These are phyloP conservation scores for Erebia palarica DNA, from an alignment of 2,888 invertebrate species.

Conservation along the genomic window DNA sequence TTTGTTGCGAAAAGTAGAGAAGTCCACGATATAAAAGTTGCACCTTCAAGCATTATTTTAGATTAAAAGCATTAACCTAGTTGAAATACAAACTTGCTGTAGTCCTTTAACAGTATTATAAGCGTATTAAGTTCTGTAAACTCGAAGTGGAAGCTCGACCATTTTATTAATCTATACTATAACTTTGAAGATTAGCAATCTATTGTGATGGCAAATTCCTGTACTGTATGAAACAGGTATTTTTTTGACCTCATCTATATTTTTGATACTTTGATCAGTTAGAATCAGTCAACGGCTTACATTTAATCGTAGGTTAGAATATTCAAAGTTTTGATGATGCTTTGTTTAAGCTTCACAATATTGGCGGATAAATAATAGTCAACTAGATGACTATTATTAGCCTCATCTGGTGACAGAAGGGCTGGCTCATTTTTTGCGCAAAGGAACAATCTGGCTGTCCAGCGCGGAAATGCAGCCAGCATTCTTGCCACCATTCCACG, in stretches of 20 bases:
- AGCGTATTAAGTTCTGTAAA: background rate
- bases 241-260: background rate
- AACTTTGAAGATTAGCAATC: conserved; percentile 1
- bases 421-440: too few relatives aligned
- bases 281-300: too few relatives aligned
- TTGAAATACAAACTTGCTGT: background rate
- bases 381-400: too few relatives aligned
- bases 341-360: too few relatives aligned
- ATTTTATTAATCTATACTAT: conserved; percentile 5
- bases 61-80: background rate
- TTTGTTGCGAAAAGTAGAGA: background rate
- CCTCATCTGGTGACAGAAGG: too few relatives aligned
- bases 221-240: background rate
- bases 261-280: too few relatives aligned
- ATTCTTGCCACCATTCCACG: too few relatives aligned
- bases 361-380: too few relatives aligned
- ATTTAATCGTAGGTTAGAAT: too few relatives aligned
- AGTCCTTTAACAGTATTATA: conserved; percentile 14
- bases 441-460: too few relatives aligned
- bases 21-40: background rate
- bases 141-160: background rate
- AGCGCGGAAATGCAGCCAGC: too few relatives aligned
- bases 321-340: too few relatives aligned
- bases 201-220: conserved; percentile 8
- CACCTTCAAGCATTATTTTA: background rate